These are phyloP conservation scores for Cryptus viduatorius DNA, from an alignment of 2,888 invertebrate genomes.

Conservation along the genomic window DNA sequence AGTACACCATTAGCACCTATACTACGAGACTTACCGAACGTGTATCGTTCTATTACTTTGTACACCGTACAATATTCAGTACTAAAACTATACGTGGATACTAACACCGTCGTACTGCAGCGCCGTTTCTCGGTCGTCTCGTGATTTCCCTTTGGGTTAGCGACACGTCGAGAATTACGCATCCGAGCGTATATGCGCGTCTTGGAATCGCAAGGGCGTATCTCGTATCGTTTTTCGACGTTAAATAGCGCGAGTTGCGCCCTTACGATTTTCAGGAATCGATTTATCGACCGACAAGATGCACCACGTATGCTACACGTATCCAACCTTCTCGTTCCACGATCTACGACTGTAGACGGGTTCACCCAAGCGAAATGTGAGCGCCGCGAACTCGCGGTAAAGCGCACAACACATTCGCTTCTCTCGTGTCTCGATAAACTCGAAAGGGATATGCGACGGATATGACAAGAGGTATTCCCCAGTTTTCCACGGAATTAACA, in stretches of 20 bases:
- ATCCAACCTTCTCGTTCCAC: background rate
- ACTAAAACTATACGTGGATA: constrained; percentile 8
- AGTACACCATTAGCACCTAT: constrained; percentile 55
- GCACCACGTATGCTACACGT: constrained; percentile 18
- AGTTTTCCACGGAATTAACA: constrained; percentile 42
- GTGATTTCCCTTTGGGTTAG: constrained; percentile 79
- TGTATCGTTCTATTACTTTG: constrained; percentile 40
- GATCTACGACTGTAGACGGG: constrained; percentile 24
- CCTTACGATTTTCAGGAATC: too few relatives aligned
- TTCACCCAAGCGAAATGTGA: constrained; percentile 31
- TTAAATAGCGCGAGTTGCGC: too few relatives aligned
- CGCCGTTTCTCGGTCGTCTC: constrained; percentile 45
- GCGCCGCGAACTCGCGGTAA: constrained; percentile 13
- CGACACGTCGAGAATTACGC: constrained; percentile 74
- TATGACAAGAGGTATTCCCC: constrained; percentile 34
- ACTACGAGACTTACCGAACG: constrained; percentile 51
- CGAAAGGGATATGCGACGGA: constrained; percentile 20
- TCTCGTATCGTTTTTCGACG: too few relatives aligned
- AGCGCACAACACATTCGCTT: background rate
- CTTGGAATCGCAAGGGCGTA: too few relatives aligned
- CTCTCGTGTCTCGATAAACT: constrained; percentile 39
- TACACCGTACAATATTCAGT: constrained; percentile 47
- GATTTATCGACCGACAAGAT: background rate
- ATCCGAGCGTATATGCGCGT: constrained; percentile 29
- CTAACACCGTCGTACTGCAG: background rate